Evolutionary conservation across 2,113 vertebrate genomes (phyloP).

Genomic region (Anseranas semipalmata): DNA sequence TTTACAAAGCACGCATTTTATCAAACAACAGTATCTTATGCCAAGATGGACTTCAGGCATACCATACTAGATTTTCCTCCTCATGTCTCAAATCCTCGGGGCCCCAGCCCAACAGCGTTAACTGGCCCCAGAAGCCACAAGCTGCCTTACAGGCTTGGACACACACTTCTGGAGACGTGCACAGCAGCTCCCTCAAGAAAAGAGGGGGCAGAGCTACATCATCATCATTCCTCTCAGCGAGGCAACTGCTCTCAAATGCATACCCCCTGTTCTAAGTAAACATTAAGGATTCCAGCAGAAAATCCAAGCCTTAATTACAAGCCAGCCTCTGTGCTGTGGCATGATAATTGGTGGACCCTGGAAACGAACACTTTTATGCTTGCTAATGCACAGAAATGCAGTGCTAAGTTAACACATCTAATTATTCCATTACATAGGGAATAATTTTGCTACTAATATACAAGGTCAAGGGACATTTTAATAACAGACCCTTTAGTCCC

Average conservation of each 20-base stretch:
- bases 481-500: neutral
- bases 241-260: neutral
- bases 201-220: neutral
- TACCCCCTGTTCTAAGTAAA: neutral
- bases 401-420: neutral
- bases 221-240: neutral
- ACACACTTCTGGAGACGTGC: neutral
- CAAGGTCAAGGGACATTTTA: neutral
- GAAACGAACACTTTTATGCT: neutral
- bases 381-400: neutral
- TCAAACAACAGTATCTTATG: neutral
- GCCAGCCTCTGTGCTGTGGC: neutral
- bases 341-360: neutral
- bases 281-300: neutral
- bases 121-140: neutral
- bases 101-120: neutral
- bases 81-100: neutral
- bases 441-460: neutral
- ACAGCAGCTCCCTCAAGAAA: neutral
- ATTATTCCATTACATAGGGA: neutral
- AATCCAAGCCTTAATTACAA: neutral
- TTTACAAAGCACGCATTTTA: neutral
- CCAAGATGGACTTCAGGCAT: neutral
- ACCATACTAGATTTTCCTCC: neutral
- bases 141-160: neutral